phyloP scores from a whole-genome alignment of 2,113 vertebrate species.

The Prionailurus bengalensis region DNA sequence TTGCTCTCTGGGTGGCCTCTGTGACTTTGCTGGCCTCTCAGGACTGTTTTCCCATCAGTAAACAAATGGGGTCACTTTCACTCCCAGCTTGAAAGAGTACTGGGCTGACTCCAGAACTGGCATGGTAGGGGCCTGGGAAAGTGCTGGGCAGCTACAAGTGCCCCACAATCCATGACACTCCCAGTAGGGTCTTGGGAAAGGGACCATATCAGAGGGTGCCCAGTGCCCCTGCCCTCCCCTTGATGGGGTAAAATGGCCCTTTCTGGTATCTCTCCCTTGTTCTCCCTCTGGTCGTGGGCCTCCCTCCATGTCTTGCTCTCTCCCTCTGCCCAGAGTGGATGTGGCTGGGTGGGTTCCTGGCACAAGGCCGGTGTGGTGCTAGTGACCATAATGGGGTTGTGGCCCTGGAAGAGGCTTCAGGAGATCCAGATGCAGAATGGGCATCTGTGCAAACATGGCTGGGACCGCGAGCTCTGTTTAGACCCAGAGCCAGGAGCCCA shows the following conservation, averaged over 20 bases:
- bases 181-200: neutral
- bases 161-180: too few relatives aligned
- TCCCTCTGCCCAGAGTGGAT: constrained; percentile 15
- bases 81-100: too few relatives aligned
- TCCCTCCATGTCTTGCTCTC: neutral
- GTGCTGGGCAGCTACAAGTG: neutral
- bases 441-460: neutral
- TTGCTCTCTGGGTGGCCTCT: neutral
- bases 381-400: constrained; percentile 39
- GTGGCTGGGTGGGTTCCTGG: neutral
- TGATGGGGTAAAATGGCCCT: constrained; percentile 61
- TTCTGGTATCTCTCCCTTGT: constrained; percentile 76
- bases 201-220: neutral
- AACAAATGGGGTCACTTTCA: neutral
- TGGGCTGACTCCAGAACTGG: too few relatives aligned
- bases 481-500: too few relatives aligned
- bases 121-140: neutral
- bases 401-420: constrained; percentile 61
- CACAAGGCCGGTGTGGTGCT: constrained; percentile 71
- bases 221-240: neutral
- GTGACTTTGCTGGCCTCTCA: neutral
- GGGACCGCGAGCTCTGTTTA: neutral
- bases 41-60: neutral
- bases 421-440: neutral
- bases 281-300: neutral